Conservation (phyloP, 2,888 invertebrate genomes). For the Aromia moschata region DNA sequence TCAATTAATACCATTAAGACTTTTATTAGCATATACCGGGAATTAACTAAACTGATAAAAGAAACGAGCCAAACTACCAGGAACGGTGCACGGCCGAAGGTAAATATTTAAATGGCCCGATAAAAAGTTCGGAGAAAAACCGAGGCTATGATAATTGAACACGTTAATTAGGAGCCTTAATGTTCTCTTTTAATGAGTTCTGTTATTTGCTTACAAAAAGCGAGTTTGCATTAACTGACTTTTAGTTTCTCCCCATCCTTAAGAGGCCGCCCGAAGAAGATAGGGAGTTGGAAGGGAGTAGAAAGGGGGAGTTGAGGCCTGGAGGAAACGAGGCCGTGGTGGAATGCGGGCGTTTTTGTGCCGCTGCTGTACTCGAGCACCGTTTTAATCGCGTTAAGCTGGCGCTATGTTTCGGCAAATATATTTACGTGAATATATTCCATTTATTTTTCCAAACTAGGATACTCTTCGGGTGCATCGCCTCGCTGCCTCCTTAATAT, state of each 20-base stretch:
- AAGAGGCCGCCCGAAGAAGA: conserved; percentile 1
- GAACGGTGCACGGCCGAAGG: neutral
- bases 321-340: too few relatives aligned
- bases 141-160: conserved; percentile 50
- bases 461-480: conserved; percentile 23
- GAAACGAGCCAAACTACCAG: conserved; percentile 3
- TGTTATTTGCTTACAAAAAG: conserved; percentile 48
- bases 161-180: conserved; percentile 53
- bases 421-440: conserved; percentile 28
- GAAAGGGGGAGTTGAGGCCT: too few relatives aligned
- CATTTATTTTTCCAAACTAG: conserved; percentile 37
- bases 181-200: conserved; percentile 47
- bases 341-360: conserved; percentile 17
- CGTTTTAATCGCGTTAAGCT: conserved; percentile 7
- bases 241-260: conserved; percentile 35
- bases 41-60: conserved; percentile 8
- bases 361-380: conserved; percentile 5
- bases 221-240: conserved; percentile 41
- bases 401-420: conserved; percentile 9
- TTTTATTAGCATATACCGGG: neutral
- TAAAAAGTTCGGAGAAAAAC: conserved; percentile 36
- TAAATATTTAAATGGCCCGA: conserved; percentile 15
- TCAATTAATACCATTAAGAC: neutral
- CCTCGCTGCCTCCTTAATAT: conserved; percentile 39
- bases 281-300: neutral